phyloP scores from a whole-genome alignment of 2,888 invertebrate genomes.

The Thymelicus acteon region DNA sequence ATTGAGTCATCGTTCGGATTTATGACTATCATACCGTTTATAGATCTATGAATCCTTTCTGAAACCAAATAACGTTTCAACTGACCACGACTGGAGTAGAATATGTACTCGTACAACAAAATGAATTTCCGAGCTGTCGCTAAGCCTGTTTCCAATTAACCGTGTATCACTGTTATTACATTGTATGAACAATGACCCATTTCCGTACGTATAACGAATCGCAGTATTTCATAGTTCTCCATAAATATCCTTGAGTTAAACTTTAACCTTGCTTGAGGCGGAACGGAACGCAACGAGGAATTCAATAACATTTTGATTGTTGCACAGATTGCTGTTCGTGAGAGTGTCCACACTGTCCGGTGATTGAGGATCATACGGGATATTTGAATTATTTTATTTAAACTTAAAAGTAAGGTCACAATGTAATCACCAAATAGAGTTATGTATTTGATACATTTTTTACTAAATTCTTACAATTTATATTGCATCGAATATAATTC shows the following conservation, averaged over 20 bases:
- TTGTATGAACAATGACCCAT: constrained; percentile 24
- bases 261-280: constrained; percentile 57
- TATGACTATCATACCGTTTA: not conserved
- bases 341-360: not conserved
- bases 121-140: constrained; percentile 16
- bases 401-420: too few species aligned
- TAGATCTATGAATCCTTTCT: not conserved
- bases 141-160: constrained; percentile 30
- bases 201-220: constrained; percentile 19
- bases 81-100: not conserved
- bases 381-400: too few species aligned
- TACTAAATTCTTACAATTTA: too few species aligned
- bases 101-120: not conserved
- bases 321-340: constrained; percentile 51
- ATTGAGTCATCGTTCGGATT: not conserved
- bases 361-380: not conserved
- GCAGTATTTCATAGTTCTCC: constrained; percentile 30
- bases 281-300: constrained; percentile 43
- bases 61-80: not conserved
- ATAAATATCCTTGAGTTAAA: constrained; percentile 49
- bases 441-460: too few species aligned
- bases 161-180: constrained; percentile 25
- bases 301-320: constrained; percentile 63
- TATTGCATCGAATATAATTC: too few species aligned
- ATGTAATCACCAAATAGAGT: too few species aligned